Evolutionary conservation across 1,140 invertebrate genomes (phyloP).

Genomic region (Melitaea cinxia): DNA sequence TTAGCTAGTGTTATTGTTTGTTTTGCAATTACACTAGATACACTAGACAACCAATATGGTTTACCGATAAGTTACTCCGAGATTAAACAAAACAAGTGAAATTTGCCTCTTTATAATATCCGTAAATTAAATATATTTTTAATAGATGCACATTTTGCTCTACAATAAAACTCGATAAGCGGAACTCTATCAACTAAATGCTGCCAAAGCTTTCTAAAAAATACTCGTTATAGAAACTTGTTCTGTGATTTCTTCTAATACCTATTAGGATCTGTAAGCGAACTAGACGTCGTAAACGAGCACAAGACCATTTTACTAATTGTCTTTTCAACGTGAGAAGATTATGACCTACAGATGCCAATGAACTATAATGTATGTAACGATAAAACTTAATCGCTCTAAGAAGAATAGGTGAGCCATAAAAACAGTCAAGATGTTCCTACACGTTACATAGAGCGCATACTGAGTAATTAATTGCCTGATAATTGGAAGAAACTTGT

Average conservation of each 20-base stretch:
- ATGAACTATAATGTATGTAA: neutral
- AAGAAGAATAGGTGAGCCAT: neutral
- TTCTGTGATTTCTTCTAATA: slow-evolving; percentile 35
- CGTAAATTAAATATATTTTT: neutral
- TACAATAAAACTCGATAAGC: too few species aligned
- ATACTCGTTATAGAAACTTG: slow-evolving; percentile 29
- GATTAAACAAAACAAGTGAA: too few species aligned
- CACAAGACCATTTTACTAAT: slow-evolving; percentile 14
- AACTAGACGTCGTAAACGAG: slow-evolving; percentile 29
- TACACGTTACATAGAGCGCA: neutral
- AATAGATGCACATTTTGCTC: neutral
- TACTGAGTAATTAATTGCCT: neutral
- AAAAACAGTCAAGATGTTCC: neutral
- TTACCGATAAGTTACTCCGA: too few species aligned
- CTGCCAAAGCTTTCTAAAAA: slow-evolving; percentile 26
- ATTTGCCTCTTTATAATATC: too few species aligned
- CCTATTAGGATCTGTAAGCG: slow-evolving; percentile 18
- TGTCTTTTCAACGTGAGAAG: slow-evolving; percentile 12
- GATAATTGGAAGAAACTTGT: neutral
- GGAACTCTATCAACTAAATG: slow-evolving; percentile 9
- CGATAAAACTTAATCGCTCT: neutral
- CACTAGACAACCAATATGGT: too few species aligned
- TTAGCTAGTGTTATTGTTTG: too few species aligned
- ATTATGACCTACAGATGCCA: neutral
- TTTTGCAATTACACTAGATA: too few species aligned